Evolutionary conservation across 2,888 invertebrate species (phyloP).

Genomic region (Caenorhabditis wallacei): DNA sequence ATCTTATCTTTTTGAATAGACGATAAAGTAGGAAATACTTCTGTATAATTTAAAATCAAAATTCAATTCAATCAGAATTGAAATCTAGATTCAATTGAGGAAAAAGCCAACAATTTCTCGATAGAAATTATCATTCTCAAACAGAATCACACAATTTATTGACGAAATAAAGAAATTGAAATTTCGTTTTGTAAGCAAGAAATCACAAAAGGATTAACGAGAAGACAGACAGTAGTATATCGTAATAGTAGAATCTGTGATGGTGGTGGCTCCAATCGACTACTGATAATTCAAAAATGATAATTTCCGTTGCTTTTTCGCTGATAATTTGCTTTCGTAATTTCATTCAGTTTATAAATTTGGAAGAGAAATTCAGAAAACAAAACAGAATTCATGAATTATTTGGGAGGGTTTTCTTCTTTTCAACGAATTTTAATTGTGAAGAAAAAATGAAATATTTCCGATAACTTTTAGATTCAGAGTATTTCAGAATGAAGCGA

Average conservation of each 20-base stretch:
- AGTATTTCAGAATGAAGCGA: no score
- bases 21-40: background rate
- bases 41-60: background rate
- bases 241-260: background rate
- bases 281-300: conserved; percentile 29
- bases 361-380: background rate
- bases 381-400: background rate
- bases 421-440: no score
- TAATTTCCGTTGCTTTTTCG: conserved; percentile 27
- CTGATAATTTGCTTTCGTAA: conserved; percentile 33
- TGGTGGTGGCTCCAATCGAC: conserved; percentile 12
- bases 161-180: background rate
- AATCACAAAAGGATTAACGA: background rate
- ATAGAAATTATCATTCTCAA: background rate
- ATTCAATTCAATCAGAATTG: no score
- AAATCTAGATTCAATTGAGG: no score
- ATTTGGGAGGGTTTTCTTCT: no score
- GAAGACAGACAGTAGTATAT: background rate
- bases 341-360: conserved; percentile 5
- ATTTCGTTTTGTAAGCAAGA: background rate
- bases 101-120: no score
- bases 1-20: conserved; percentile 8
- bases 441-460: no score
- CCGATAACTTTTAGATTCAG: no score
- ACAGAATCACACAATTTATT: background rate